Evolutionary conservation across 2,888 invertebrate species (phyloP), one percentile per base, ranked within the genome.

Genomic region (Stenotaenia linearis): DNA sequence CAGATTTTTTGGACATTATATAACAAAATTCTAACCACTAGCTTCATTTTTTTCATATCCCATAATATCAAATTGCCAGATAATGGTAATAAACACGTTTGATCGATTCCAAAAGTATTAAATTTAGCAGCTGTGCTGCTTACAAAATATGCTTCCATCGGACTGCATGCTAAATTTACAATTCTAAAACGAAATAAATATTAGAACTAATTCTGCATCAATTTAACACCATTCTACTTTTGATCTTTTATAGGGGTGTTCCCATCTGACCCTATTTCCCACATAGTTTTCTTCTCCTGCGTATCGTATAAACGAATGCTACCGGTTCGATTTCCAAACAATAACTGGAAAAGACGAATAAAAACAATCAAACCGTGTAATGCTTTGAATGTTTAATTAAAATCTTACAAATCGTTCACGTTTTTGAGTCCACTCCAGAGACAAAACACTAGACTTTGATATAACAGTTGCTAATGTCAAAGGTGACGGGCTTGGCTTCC

Each of bases 351-450:
- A 35, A n/a, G 15, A 76, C 4, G 3, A 50, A 50, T n/a, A 50
- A 50, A 50, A 18, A 28, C 61, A 69, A 21, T 18, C 9, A 18
- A 56, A 1, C 15, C 1, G 1, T 23, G 4, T 10, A 1, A 1
- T 12, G 21, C 6, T 56, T 56, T 61, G 6, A 61, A 40, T 77
- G 2, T 23, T 21, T 12, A 5, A 77, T n/a, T 77, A 15, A 10
- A 77, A 74, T 37, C 84, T 80, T 82, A 87, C 86, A 83, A 89
- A 88, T 82, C 89, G 86, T 83, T 90, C 90, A 81, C 89, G 88
- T 82, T 89, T 90, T 40, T 87, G 87, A 75, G 89, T 88, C 90
- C 90, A 90, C 82, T 90, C 90, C 69, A 90, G 83, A 0, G 90
- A 89, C 12, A 89, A 86, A 75, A 90, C 88, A 77, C 87, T 86